These are phyloP conservation scores for Lutjanus argentimaculatus DNA, from an alignment of 2,797 vertebrate species.

Conservation along the genomic window DNA sequence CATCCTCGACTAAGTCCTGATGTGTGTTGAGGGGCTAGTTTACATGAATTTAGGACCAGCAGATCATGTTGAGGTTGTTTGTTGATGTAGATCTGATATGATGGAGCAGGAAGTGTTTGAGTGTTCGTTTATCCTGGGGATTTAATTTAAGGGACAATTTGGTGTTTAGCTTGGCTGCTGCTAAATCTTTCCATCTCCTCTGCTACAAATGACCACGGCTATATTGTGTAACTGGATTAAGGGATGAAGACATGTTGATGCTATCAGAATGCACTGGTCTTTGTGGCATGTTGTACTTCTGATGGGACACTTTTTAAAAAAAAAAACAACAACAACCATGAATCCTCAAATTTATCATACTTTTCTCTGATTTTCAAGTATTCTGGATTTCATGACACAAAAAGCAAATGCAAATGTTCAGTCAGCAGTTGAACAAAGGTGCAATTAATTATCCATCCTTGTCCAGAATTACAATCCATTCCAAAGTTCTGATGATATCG, in stretches of 20 bases:
- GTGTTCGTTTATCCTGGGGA: conserved; percentile 36
- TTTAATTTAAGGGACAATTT: conserved; percentile 53
- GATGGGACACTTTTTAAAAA: background rate
- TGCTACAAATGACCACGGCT: conserved; percentile 39
- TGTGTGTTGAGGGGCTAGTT: background rate
- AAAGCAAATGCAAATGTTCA: background rate
- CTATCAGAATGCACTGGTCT: conserved; percentile 10
- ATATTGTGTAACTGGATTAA: conserved; percentile 77
- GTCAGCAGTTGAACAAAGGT: background rate
- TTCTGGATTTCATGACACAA: background rate
- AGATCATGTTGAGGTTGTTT: background rate
- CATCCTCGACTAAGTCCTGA: background rate
- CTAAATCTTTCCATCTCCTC: conserved; percentile 69
- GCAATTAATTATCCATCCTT: background rate
- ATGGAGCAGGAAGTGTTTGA: conserved; percentile 37
- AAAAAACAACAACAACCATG: background rate
- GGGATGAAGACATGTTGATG: conserved; percentile 50
- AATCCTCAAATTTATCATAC: background rate
- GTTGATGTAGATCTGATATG: conserved; percentile 8
- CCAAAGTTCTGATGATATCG: background rate
- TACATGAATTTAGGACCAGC: background rate
- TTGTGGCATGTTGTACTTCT: background rate
- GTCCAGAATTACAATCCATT: background rate
- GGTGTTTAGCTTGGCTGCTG: conserved; percentile 63
- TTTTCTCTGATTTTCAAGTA: background rate